phyloP scores from a whole-genome alignment of 1,140 invertebrate species.

The Temnothorax longispinosus region DNA sequence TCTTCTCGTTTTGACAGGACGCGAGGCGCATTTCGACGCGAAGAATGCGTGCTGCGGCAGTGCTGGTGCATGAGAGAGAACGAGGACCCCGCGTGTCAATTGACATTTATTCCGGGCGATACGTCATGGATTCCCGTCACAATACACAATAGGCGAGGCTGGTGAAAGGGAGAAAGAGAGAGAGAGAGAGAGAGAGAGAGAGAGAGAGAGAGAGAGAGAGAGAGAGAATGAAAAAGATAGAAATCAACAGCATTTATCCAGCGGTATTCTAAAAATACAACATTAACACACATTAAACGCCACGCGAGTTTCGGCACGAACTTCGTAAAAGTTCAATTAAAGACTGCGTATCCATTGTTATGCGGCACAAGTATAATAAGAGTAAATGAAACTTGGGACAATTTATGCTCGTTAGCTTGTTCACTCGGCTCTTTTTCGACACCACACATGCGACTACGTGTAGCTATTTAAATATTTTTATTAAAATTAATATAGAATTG shows the following conservation, averaged over 20 bases:
- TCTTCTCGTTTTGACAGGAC: constrained; percentile 30
- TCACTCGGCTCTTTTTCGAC: neutral
- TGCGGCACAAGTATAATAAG: no score
- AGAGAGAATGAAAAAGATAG: constrained; percentile 3
- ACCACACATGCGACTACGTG: neutral
- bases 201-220: constrained; percentile 33
- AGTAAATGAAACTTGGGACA: neutral
- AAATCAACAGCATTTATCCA: neutral
- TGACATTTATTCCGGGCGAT: constrained; percentile 69
- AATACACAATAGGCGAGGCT: constrained; percentile 1
- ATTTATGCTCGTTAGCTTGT: neutral
- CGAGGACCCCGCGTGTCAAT: constrained; percentile 65
- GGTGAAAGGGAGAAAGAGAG: neutral
- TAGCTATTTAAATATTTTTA: neutral
- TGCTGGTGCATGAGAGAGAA: constrained; percentile 58
- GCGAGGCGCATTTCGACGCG: constrained; percentile 36
- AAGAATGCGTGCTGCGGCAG: constrained; percentile 11
- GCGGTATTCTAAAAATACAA: constrained; percentile 26
- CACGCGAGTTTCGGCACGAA: neutral
- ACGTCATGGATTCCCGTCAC: constrained; percentile 69
- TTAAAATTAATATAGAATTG: constrained; percentile 5
- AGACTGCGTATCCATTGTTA: neutral
- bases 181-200: neutral
- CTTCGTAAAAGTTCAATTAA: neutral
- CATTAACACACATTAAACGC: neutral